These are phyloP conservation scores for Capra hircus DNA, from an alignment of 2,113 vertebrate species.

Conservation along the genomic window DNA sequence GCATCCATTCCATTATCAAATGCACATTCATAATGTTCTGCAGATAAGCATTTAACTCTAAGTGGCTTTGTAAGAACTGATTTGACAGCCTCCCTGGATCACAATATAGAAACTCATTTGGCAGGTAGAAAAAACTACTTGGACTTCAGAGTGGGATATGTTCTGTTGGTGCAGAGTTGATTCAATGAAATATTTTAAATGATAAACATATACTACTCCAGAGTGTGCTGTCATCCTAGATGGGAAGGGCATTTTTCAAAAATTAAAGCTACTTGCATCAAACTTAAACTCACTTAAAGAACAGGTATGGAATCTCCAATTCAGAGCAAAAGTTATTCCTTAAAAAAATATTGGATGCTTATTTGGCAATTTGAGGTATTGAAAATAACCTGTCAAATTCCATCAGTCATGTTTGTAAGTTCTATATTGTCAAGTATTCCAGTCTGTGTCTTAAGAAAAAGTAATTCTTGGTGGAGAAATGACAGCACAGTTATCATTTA, in stretches of 20 bases:
- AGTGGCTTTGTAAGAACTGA: background rate
- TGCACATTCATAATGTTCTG: background rate
- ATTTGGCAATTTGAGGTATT: background rate
- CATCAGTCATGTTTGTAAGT: background rate
- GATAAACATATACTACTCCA: background rate
- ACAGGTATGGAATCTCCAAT: background rate
- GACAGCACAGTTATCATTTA: background rate
- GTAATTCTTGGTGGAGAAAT: background rate
- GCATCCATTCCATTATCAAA: background rate
- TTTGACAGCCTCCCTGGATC: background rate
- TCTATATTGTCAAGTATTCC: background rate
- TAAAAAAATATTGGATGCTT: background rate
- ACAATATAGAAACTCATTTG: background rate
- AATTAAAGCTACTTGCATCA: background rate
- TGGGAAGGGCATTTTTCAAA: background rate
- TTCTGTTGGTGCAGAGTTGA: background rate
- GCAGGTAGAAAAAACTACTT: slow-evolving; percentile 11
- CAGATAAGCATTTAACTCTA: background rate
- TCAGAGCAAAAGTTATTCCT: slow-evolving; percentile 2
- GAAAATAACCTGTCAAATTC: background rate
- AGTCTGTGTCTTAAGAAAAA: background rate
- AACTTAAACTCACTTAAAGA: background rate
- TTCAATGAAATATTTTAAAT: slow-evolving; percentile 28
- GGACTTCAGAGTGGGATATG: background rate
- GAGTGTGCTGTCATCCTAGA: background rate